These are phyloP conservation scores for Trichoplax adhaerens DNA, from an alignment of 37 sponge, comb jelly and placozoan species.

Conservation along the genomic window DNA sequence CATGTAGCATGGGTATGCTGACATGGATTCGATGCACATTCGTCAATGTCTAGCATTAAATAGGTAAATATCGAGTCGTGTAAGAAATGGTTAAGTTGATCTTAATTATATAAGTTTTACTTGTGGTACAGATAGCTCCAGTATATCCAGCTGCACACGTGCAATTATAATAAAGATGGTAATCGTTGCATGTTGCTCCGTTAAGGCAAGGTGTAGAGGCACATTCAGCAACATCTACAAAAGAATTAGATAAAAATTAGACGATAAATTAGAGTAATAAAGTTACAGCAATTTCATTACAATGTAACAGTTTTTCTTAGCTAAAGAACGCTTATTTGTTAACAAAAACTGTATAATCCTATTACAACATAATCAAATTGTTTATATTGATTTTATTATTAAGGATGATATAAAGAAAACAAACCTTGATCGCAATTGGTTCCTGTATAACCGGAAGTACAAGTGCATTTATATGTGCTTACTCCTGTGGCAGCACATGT, in stretches of 20 bases:
- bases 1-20: constrained; percentile 25
- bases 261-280: no score
- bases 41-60: constrained; percentile 31
- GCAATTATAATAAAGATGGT: constrained; percentile 2
- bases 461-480: constrained; percentile 13
- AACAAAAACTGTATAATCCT: no score
- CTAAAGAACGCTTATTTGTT: no score
- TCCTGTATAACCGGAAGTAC: constrained; percentile 34
- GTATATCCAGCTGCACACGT: constrained; percentile 13
- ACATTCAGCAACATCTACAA: constrained; percentile 39
- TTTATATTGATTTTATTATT: no score
- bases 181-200: constrained; percentile 37
- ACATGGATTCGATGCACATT: constrained; percentile 27
- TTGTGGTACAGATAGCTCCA: constrained; percentile 12
- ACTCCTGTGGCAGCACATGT: neutral
- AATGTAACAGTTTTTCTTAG: no score
- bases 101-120: neutral
- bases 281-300: no score
- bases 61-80: constrained; percentile 2
- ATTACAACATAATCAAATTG: no score
- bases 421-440: neutral
- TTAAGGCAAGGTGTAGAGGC: constrained; percentile 24
- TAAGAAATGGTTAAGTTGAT: neutral
- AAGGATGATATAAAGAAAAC: no score
- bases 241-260: no score